Conservation (phyloP, 1,140 invertebrate genomes). For the Drosophila carrolli region DNA sequence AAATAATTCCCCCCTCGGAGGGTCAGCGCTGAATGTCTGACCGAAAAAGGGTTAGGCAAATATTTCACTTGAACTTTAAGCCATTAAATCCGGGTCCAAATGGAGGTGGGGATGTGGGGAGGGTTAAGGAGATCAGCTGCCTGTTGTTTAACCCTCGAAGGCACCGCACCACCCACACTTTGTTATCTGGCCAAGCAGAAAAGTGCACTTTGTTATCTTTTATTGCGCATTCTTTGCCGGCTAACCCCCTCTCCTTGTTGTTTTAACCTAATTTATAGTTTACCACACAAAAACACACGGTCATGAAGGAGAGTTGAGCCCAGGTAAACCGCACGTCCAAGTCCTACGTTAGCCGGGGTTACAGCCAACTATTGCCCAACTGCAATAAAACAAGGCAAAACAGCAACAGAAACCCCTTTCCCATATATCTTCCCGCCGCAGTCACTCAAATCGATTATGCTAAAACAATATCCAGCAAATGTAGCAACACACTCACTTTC, state of each 20-base stretch:
- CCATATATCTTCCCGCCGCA: conserved; percentile 27
- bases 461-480: conserved; percentile 83
- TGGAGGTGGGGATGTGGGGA: conserved; percentile 4
- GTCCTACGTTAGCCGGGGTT: conserved; percentile 21
- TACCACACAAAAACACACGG: conserved; percentile 54
- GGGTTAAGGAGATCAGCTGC: conserved; percentile 32
- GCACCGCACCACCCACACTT: conserved; percentile 3
- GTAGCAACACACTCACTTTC: conserved; percentile 51
- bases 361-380: conserved; percentile 66
- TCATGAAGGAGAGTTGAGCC: conserved; percentile 15
- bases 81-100: conserved; percentile 66
- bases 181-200: conserved; percentile 71
- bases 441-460: conserved; percentile 82
- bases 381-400: conserved; percentile 78
- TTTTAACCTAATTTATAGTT: conserved; percentile 83
- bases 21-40: conserved; percentile 33
- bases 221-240: conserved; percentile 73
- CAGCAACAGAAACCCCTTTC: conserved; percentile 22
- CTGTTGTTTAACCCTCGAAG: conserved; percentile 28
- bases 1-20: conserved; percentile 2
- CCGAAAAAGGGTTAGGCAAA: conserved; percentile 70
- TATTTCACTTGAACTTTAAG: conserved; percentile 78
- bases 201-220: conserved; percentile 83
- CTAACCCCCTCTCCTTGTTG: conserved; percentile 46
- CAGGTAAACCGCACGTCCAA: conserved; percentile 71